Evolutionary conservation across 2,888 invertebrate genomes (phyloP).

Genomic region (Laspeyria flexula): DNA sequence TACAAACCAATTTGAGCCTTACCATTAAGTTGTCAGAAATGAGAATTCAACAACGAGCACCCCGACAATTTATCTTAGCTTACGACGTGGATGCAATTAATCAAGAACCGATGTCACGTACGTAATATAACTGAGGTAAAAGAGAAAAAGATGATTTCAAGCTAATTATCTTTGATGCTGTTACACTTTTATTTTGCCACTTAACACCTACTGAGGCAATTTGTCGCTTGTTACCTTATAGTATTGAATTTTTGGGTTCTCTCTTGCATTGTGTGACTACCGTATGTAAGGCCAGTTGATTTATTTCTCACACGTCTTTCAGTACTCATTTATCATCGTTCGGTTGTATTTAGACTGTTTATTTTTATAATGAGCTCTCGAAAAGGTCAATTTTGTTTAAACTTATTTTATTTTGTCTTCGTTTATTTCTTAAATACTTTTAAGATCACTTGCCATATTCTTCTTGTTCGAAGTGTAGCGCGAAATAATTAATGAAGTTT

Average conservation of each 20-base stretch:
- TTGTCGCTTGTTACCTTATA: constrained; percentile 67
- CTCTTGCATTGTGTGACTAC: constrained; percentile 44
- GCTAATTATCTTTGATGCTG: constrained; percentile 79
- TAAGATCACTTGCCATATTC: constrained; percentile 39
- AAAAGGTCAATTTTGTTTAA: constrained; percentile 47
- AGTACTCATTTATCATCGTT: constrained; percentile 62
- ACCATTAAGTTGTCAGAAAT: constrained; percentile 51
- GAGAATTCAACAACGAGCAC: constrained; percentile 47
- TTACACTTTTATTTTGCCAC: constrained; percentile 70
- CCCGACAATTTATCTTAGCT: constrained; percentile 75
- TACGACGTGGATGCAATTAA: constrained; percentile 80
- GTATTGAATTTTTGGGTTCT: constrained; percentile 52
- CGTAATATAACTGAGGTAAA: constrained; percentile 73
- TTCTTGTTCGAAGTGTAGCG: constrained; percentile 30
- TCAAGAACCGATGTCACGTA: constrained; percentile 81
- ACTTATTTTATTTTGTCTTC: constrained; percentile 18
- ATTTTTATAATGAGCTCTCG: constrained; percentile 60
- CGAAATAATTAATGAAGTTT: constrained; percentile 15
- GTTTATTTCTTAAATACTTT: constrained; percentile 43
- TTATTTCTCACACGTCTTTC: constrained; percentile 53
- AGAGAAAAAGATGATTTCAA: constrained; percentile 81
- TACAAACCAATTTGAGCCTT: constrained; percentile 51
- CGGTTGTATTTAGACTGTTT: constrained; percentile 61
- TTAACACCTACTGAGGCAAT: constrained; percentile 76
- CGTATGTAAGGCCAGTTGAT: constrained; percentile 46